Evolutionary conservation across 2,797 vertebrate species (phyloP), one percentile per base, ranked within the genome.

Genomic region (Falco concolor): DNA sequence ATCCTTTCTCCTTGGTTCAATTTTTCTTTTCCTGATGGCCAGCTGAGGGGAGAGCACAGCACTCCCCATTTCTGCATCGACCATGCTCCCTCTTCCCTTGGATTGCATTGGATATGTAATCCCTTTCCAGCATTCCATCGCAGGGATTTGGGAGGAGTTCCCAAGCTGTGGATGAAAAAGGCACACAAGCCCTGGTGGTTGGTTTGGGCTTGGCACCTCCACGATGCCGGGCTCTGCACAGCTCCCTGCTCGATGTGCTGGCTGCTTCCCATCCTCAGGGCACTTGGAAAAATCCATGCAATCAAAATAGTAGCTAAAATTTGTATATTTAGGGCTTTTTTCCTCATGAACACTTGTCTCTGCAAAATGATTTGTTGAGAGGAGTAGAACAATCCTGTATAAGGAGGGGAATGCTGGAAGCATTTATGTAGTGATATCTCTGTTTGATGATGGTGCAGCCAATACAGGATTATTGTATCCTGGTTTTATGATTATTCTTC

Each of bases 211-310:
- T 14, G 79, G 30, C 30, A 60, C 10, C 4, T 79, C 36, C 23
- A 13, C 0, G 0, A 5, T 40, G 50, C 11, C 0, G 0, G 49
- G 32, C 30, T 70, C 78, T 45, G n/a, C 23, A 34, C 20, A 53
- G 13, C 45, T 75, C 32, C 25, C 45, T n/a, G 27, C 36, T 59
- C 23, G 2, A 28, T 27, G 27, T 45, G n/a, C 30, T 44, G 36
- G 21, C 25, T 85, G 16, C 56, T 89, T 63, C 6, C 21, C 8
- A 4, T 59, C 34, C 67, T 49, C 4, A 2, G 21, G 30, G 11
- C 13, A 19, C 40, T 59, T 74, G 74, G 42, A 50, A 77, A 42
- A 45, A 63, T 32, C 24, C 27, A 12, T 30, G 8, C 21, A 24
- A 42, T 67, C n/a, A 32, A 72, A 90, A 54, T 2, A 42, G 12